Conservation (phyloP, 2,797 vertebrate genomes). For the Takifugu rubripes region DNA sequence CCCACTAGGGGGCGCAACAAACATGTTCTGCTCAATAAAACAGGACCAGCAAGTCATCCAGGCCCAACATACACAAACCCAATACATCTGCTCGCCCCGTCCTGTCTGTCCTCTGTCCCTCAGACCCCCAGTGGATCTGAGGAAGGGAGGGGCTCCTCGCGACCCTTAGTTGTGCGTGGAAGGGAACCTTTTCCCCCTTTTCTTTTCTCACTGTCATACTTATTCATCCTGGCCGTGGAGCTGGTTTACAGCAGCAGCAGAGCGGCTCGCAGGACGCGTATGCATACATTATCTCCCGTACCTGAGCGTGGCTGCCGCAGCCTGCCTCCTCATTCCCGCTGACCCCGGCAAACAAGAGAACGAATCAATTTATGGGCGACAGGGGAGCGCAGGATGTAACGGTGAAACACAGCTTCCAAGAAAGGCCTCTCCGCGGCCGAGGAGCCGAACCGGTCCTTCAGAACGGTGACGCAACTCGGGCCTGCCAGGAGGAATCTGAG, state of each 20-base stretch:
- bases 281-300: slow-evolving; percentile 33
- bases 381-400: slow-evolving; percentile 22
- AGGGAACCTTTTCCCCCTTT: slow-evolving; percentile 3
- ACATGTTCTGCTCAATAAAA: slow-evolving; percentile 36
- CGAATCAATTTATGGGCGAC: slow-evolving; percentile 32
- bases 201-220: slow-evolving; percentile 37
- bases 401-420: slow-evolving; percentile 28
- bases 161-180: slow-evolving; percentile 41
- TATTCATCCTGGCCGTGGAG: slow-evolving; percentile 50
- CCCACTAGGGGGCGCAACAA: slow-evolving; percentile 55
- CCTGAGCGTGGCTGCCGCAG: slow-evolving; percentile 28
- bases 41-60: slow-evolving; percentile 17
- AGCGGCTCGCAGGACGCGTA: slow-evolving; percentile 20
- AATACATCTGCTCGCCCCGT: slow-evolving; percentile 6
- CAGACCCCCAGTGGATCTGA: slow-evolving; percentile 18
- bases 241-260: slow-evolving; percentile 36
- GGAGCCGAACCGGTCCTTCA: slow-evolving; percentile 27
- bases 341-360: slow-evolving; percentile 39
- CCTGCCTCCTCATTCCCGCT: slow-evolving; percentile 36
- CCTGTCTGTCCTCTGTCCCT: no score
- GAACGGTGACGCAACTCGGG: slow-evolving; percentile 34
- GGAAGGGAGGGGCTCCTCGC: slow-evolving; percentile 43
- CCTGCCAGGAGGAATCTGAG: slow-evolving; percentile 40
- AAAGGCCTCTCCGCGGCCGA: slow-evolving; percentile 24
- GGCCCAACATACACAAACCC: slow-evolving; percentile 11